Base-by-base conservation (phyloP, 1,140 invertebrate genomes). In the Drosophila willistoni region DNA sequence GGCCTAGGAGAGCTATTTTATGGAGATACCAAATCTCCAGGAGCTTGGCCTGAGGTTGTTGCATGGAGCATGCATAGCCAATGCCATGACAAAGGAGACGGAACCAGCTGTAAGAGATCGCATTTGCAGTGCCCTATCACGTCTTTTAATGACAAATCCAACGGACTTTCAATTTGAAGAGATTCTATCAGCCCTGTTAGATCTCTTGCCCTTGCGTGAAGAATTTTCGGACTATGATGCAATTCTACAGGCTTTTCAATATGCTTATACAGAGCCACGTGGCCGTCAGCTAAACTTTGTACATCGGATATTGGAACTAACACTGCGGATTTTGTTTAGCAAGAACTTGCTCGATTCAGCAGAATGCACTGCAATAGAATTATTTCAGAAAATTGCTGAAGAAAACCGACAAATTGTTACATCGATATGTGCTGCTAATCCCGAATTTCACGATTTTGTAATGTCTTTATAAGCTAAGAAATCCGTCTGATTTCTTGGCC, bases 41-140 rank as follows among this genome's bases (percentile, higher is more conserved):
- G 70, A n/a, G 79, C 76, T 17, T 92, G 77, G 66, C 80, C 77
- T 7, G 92, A 94, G 19, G 95, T 97, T 78, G 1, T 86, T n/a
- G n/a, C n/a, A n/a, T n/a, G n/a, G n/a, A n/a, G n/a, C 97, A 95
- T 91, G 90, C 93, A 2, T 97, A 13, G 96, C 96, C 7, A 90
- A 92, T 10, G 93, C 94, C 1, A 93, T 96, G 47, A 83, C 92
- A 14, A 94, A 93, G 73, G 96, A 96, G 90, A 93, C 92, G 2
- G 93, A 95, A 76, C 91, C 92, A 0, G 92, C 94, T 39, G 94
- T 94, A 1, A 87, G 95, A 22, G 96, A 97, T 81, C 97, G 97
- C 81, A 95, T 96, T 66, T 96, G 96, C 90, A 96, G 96, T 65
- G 96, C 96, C 17, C 93, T 96, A 41, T 95, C 96, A n/a, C 93